These are phyloP conservation scores for Chamaetylas fuelleborni DNA, from an alignment of 2,113 vertebrate genomes.

Conservation along the genomic window DNA sequence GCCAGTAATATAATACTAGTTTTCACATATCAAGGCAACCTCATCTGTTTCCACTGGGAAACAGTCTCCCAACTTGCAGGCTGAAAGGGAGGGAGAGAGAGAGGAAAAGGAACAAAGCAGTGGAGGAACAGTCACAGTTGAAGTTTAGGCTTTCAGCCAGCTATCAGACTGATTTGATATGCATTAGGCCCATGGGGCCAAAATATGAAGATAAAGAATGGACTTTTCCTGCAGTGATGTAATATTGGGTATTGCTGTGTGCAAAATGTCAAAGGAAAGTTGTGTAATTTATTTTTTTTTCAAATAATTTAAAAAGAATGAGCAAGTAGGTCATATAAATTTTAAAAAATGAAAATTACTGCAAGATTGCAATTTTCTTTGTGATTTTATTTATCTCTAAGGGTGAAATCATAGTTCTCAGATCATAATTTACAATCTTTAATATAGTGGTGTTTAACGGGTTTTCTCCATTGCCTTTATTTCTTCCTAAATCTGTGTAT, in stretches of 20 bases:
- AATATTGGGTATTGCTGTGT: background rate
- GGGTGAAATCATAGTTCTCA: background rate
- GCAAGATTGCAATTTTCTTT: background rate
- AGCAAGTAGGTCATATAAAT: background rate
- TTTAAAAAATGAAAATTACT: background rate
- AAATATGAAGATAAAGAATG: background rate
- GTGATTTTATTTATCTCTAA: background rate
- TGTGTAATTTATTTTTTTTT: background rate
- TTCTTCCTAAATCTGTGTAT: background rate
- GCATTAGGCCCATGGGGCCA: background rate
- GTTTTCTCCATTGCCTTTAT: background rate
- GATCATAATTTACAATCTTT: background rate
- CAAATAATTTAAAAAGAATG: background rate
- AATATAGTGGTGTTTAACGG: accelerated
- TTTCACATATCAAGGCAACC: background rate
- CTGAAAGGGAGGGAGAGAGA: background rate
- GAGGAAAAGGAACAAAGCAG: background rate
- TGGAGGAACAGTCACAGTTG: background rate
- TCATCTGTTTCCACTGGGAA: background rate
- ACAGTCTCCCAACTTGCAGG: too few relatives aligned
- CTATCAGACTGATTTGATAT: background rate
- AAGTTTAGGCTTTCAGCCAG: background rate
- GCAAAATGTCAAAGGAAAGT: background rate
- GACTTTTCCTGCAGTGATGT: background rate
- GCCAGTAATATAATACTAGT: background rate